Percentiles rank a stretch among this genome's conserved stretches.
These are phyloP conservation scores for Andrena haemorrhoa DNA, from an alignment of 2,888 invertebrate species.

Conservation along the genomic window DNA sequence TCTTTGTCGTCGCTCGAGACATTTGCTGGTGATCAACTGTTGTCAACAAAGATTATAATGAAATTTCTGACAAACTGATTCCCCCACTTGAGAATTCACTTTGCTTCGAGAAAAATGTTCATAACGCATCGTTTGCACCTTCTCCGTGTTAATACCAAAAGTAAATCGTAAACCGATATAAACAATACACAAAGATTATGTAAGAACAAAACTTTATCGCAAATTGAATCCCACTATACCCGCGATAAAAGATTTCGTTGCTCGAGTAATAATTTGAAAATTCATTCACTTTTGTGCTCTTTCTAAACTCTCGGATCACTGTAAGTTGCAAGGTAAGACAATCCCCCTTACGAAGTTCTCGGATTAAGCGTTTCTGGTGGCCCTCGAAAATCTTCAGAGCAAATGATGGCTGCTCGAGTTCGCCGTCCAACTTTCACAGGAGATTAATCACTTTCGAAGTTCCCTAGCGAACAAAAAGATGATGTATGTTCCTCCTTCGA, in stretches of 20 bases:
- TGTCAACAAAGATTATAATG: neutral
- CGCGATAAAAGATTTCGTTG: too few species aligned
- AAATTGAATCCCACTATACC: neutral
- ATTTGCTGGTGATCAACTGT: conserved; percentile 7
- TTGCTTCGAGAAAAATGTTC: neutral
- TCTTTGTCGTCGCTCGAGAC: neutral
- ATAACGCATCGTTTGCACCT: too few species aligned
- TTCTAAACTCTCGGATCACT: neutral
- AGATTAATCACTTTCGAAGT: conserved; percentile 19
- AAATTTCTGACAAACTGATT: neutral
- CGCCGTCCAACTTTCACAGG: neutral
- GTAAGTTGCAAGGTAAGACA: neutral
- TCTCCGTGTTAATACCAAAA: too few species aligned
- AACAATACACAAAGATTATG: too few species aligned
- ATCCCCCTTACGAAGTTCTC: neutral
- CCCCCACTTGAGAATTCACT: neutral
- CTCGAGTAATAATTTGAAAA: too few species aligned
- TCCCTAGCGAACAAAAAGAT: neutral
- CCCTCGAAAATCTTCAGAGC: neutral
- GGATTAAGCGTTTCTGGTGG: neutral
- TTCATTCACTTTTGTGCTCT: too few species aligned
- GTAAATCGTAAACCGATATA: too few species aligned
- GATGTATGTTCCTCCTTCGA: conserved; percentile 7
- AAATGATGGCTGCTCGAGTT: neutral
- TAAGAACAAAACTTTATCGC: neutral